Conservation (phyloP, 2,113 vertebrate species). For the Bostrychus sinensis region DNA sequence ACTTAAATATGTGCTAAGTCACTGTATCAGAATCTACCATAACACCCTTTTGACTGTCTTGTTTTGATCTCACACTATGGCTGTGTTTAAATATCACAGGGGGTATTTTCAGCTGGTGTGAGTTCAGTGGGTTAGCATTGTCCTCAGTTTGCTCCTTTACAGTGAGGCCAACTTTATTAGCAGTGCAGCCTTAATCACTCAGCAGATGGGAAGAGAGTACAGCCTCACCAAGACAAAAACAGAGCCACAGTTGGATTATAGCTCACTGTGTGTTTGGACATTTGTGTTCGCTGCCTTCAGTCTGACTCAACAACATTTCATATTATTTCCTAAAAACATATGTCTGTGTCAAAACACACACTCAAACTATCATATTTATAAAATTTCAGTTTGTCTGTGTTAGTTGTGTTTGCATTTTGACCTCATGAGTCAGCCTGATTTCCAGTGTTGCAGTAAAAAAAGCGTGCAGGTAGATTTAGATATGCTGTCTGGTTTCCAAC, state of each 20-base stretch:
- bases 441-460: too few relatives aligned
- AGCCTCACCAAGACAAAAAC: slow-evolving; percentile 61
- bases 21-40: too few relatives aligned
- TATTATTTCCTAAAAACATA: slow-evolving; percentile 1
- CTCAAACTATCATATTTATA: not conserved
- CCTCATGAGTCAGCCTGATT: slow-evolving; percentile 50
- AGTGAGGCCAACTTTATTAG: slow-evolving; percentile 56
- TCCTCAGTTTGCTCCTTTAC: slow-evolving; percentile 25
- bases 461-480: too few relatives aligned
- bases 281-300: slow-evolving; percentile 14
- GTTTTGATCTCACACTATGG: not conserved
- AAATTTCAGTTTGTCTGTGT: slow-evolving; percentile 3
- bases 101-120: not conserved
- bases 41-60: not conserved
- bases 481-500: too few relatives aligned
- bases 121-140: not conserved
- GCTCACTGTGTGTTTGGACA: slow-evolving; percentile 6
- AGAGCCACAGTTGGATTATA: slow-evolving; percentile 55
- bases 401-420: slow-evolving; percentile 24
- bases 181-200: slow-evolving; percentile 62
- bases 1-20: too few relatives aligned
- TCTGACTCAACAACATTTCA: slow-evolving; percentile 28
- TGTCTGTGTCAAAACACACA: slow-evolving; percentile 12
- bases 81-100: not conserved
- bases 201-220: slow-evolving; percentile 64